Conservation (phyloP, 2,888 invertebrate genomes). For the Synergus japonicus region DNA sequence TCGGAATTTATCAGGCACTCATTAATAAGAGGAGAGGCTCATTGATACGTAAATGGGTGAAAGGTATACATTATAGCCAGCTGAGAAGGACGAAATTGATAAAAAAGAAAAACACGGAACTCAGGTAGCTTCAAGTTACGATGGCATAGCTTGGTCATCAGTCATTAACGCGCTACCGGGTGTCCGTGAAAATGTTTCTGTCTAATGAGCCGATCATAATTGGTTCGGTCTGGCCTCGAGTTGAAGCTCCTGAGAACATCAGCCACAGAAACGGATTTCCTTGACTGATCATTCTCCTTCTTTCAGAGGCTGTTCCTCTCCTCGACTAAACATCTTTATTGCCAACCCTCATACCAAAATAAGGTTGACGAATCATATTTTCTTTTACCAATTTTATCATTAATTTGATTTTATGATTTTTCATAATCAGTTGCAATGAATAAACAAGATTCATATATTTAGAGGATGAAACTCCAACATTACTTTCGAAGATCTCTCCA, state of each 20-base stretch:
- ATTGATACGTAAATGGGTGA: conserved; percentile 61
- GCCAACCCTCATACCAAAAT: not conserved
- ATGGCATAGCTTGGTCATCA: conserved; percentile 49
- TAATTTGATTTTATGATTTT: too few species aligned
- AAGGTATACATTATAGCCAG: conserved; percentile 5
- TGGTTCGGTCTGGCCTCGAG: conserved; percentile 46
- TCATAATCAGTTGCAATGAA: too few species aligned
- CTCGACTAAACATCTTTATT: not conserved
- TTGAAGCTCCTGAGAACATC: conserved; percentile 15
- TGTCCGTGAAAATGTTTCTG: conserved; percentile 66
- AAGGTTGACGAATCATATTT: too few species aligned
- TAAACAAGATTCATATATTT: too few species aligned
- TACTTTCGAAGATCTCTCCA: too few species aligned
- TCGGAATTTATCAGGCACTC: conserved; percentile 65
- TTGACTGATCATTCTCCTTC: conserved; percentile 14
- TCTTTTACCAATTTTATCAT: too few species aligned
- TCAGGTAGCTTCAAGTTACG: conserved; percentile 18
- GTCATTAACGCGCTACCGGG: conserved; percentile 70
- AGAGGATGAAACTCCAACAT: too few species aligned
- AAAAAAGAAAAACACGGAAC: not conserved
- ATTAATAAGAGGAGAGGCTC: conserved; percentile 67
- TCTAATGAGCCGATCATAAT: conserved; percentile 68
- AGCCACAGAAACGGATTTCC: conserved; percentile 34
- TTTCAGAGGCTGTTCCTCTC: conserved; percentile 9
- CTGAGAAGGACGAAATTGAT: not conserved